Evolutionary conservation across 2,797 vertebrate genomes (phyloP), one percentile per base, ranked within the genome.

Genomic region (Labeo calbasu): DNA sequence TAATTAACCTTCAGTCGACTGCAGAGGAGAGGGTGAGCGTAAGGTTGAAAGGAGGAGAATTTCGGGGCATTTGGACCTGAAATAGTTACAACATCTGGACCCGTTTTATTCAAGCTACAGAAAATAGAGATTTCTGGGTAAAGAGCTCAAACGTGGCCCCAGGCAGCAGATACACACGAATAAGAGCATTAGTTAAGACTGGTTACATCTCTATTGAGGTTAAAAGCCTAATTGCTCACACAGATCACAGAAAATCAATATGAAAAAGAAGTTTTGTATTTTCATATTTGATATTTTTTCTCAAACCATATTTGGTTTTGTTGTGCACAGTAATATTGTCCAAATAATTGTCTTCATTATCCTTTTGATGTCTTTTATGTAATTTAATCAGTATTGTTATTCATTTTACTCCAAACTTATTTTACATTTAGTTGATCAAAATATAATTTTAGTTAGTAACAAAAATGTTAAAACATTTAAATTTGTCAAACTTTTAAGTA

Each of bases 1-100:
- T 89, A 87, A 91, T 90, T 93, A 85, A 94, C 93, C 91, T 94
- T 94, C 92, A 92, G 72, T n/a, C 75, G 48, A 78, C 69, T 87
- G 86, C 88, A 85, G 79, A 89, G 88, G 86, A 73, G 77, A 89
- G 87, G 86, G 77, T 71, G 48, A 36, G 25, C 48, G 25, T 78
- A 51, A 79, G 71, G 85, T 23, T 87, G 84, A 82, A 85, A 80
- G 4, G 9, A 40, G 63, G 85, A 32, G 81, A 86, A 86, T 65
- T 59, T 51, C 10, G 25, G 57, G 36, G 51, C 13, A 12, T 57
- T 32, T 46, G 63, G 72, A 23, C 55, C 46, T 25, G 72, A 89
- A 90, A 92, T 91, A 84, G 88, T 88, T 84, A 81, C 69, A 90
- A 84, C 81, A 88, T 50, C 80, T 83, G 81, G 81, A 61, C 50